Evolutionary conservation across 2,113 vertebrate species (phyloP).

Genomic region (Sebastes fasciatus): DNA sequence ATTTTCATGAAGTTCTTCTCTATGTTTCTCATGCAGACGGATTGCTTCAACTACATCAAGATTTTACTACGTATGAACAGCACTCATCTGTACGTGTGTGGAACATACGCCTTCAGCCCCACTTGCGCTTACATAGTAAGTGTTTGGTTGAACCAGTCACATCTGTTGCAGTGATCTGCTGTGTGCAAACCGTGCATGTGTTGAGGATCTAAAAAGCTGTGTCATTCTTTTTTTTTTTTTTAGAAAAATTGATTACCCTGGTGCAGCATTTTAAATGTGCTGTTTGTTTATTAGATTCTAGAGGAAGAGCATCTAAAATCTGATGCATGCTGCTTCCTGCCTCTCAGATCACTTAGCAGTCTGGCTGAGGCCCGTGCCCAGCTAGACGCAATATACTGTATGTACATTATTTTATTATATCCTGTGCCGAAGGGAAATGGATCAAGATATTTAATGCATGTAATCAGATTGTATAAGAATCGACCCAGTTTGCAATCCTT

Average conservation of each 20-base stretch:
- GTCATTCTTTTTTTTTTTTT: constrained; percentile 46
- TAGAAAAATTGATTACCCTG: constrained; percentile 25
- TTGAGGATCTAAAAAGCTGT: constrained; percentile 51
- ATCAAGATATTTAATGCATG: constrained; percentile 73
- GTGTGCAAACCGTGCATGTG: not conserved
- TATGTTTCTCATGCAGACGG: constrained; percentile 84
- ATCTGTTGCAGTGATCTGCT: not conserved
- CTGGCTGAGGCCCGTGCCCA: constrained; percentile 40
- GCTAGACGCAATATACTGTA: constrained; percentile 50
- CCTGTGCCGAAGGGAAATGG: constrained; percentile 49
- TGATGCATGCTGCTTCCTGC: constrained; percentile 53
- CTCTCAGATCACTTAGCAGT: constrained; percentile 65
- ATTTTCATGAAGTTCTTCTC: constrained; percentile 1
- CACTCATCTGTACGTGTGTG: constrained; percentile 93
- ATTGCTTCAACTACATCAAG: constrained; percentile 99
- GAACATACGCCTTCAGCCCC: constrained; percentile 96
- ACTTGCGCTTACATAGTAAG: constrained; percentile 94
- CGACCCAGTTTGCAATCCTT: constrained; percentile 50
- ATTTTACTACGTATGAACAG: constrained; percentile 91
- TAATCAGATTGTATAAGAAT: constrained; percentile 63
- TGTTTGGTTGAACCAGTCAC: constrained; percentile 23
- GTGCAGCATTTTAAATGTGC: constrained; percentile 16
- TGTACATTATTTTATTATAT: constrained; percentile 71
- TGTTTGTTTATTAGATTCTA: constrained; percentile 50
- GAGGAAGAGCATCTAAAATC: constrained; percentile 48